phyloP scores from a whole-genome alignment of 1,140 invertebrate species.

The Drosophila lini region DNA sequence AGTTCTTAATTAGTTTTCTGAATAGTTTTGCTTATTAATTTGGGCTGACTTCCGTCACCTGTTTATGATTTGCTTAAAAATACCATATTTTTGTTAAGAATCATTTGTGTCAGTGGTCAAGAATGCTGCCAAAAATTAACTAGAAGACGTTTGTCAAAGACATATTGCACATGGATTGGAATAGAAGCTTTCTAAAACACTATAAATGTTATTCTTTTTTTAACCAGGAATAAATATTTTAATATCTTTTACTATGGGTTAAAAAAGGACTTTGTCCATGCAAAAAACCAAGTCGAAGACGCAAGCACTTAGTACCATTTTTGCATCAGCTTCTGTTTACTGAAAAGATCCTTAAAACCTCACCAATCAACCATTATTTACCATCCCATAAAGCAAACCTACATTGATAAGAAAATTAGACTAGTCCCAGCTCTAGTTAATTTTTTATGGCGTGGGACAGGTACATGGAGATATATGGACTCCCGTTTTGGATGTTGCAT shows the following conservation, averaged over 20 bases:
- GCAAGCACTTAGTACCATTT: no score
- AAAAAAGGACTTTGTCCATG: no score
- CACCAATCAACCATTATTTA: background rate
- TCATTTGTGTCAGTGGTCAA: background rate
- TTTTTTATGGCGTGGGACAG: slow-evolving; percentile 27
- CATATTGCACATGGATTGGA: no score
- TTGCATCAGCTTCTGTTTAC: background rate
- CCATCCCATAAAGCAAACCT: background rate
- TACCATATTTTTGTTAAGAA: background rate
- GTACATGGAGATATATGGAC: slow-evolving; percentile 33
- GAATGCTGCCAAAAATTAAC: no score
- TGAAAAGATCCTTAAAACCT: background rate
- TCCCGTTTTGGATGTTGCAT: slow-evolving; percentile 46
- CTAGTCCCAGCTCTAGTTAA: slow-evolving; percentile 1
- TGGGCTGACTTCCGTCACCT: background rate
- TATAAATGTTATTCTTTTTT: no score
- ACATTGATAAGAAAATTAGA: slow-evolving; percentile 38
- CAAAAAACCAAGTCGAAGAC: background rate
- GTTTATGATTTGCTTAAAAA: slow-evolving; percentile 1
- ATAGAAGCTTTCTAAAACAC: no score
- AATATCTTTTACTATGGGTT: no score
- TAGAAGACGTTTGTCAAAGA: no score
- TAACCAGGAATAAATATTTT: no score
- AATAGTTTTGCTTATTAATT: background rate
- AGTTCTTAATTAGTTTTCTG: slow-evolving; percentile 5